Evolutionary conservation across 1,140 invertebrate species (phyloP).

Genomic region (Cataglyphis hispanica): DNA sequence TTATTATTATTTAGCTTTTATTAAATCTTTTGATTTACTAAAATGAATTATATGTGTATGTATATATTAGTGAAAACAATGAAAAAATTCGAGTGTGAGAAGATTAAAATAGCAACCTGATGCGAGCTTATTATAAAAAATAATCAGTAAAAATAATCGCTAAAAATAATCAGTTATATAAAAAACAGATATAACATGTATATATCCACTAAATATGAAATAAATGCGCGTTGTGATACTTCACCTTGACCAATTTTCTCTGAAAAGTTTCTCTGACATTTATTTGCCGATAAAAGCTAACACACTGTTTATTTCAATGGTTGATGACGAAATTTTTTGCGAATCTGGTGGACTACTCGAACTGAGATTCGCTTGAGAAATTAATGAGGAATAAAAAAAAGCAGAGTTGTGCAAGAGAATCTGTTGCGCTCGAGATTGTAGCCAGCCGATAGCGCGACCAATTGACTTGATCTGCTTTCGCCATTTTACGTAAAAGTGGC

Average conservation of each 20-base stretch:
- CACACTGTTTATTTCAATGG: not conserved
- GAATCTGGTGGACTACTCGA: not conserved
- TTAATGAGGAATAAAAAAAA: constrained; percentile 43
- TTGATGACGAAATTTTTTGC: constrained; percentile 35
- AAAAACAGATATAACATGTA: not conserved
- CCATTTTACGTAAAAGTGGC: constrained; percentile 45
- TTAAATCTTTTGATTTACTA: not conserved
- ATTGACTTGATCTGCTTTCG: constrained; percentile 45
- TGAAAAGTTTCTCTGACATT: constrained; percentile 45
- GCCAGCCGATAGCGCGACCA: constrained; percentile 6
- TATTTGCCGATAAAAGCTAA: constrained; percentile 21
- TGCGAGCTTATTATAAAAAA: constrained; percentile 2
- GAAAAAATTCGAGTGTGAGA: not conserved
- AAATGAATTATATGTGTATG: not conserved
- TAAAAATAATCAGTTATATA: not conserved
- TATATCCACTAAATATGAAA: not conserved
- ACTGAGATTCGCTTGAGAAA: constrained; percentile 37
- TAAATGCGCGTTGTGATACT: not conserved
- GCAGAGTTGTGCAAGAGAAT: constrained; percentile 24
- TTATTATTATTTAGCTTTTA: constrained; percentile 11
- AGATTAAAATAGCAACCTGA: not conserved
- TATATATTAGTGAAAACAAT: not conserved
- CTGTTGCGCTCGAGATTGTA: constrained; percentile 20
- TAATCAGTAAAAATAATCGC: not conserved
- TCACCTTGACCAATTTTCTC: constrained; percentile 55